phyloP scores from a whole-genome alignment of 2,888 invertebrate genomes.

The Neuroscelio doddi region DNA sequence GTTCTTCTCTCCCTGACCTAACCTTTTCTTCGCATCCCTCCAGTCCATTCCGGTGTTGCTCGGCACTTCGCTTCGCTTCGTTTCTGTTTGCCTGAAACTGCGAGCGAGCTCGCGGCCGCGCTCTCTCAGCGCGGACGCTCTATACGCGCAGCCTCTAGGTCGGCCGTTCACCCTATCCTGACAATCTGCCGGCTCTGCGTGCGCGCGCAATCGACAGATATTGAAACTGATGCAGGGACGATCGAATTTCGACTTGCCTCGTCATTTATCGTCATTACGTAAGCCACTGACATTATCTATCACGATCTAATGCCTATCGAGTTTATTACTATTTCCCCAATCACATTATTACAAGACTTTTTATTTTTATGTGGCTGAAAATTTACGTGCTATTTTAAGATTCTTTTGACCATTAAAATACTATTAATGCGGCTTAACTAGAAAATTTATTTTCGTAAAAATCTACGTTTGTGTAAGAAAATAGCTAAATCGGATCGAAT shows the following conservation, averaged over 20 bases:
- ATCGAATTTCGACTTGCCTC: slow-evolving; percentile 62
- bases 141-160: slow-evolving; percentile 69
- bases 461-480: no score
- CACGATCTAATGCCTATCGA: no score
- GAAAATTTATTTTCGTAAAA: no score
- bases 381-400: no score
- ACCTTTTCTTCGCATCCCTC: slow-evolving; percentile 56
- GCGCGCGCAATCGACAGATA: slow-evolving; percentile 52
- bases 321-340: no score
- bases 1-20: slow-evolving; percentile 65
- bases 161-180: slow-evolving; percentile 71
- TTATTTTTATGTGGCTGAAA: no score
- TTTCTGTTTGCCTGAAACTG: slow-evolving; percentile 51
- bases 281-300: slow-evolving; percentile 2
- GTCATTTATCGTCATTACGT: slow-evolving; percentile 25
- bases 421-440: no score
- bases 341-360: no score
- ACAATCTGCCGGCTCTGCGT: slow-evolving; percentile 55
- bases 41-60: slow-evolving; percentile 46
- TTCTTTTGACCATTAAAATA: no score
- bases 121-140: slow-evolving; percentile 53
- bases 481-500: no score
- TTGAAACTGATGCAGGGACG: slow-evolving; percentile 51
- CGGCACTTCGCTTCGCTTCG: slow-evolving; percentile 50
- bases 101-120: slow-evolving; percentile 43